Base-by-base conservation (phyloP, 1,140 invertebrate species). In the Achatina immaculata region DNA sequence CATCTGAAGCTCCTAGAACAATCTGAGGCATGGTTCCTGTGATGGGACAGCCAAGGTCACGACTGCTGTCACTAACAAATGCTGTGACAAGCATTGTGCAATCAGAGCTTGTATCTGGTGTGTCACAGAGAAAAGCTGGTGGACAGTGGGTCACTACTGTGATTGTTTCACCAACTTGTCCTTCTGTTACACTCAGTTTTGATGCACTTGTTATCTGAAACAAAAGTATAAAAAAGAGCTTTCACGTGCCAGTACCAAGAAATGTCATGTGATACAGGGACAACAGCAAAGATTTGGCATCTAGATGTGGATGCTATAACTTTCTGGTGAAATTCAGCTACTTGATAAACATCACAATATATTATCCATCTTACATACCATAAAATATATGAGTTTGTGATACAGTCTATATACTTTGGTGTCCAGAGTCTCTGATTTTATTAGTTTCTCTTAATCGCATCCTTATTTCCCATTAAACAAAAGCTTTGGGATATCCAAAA, bases 111-210 rank as follows among this genome's bases (percentile, higher is more conserved):
- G 80, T 58, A 40, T 69, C 69, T 19, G n/a, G 24, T 36, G 68
- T 36, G n/a, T 81, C 66, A 72, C 85, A 86, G 24, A 86, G 21
- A 51, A 86, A 86, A 21, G 83, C 77, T 38, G 85, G 85, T 31
- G 85, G 85, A 16, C 77, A 51, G 21, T 79, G 72, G 36, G 77
- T 65, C 21, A 55, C 66, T 11, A 81, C 68, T 19, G 34, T 43
- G 2, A 85, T 51, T 16, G 43, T 28, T 58, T 78, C 68, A 6
- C 83, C 81, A 36, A 24, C 3, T 21, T 81, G 42, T 24, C 84
- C 85, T 78, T 86, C 85, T 42, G 51, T 65, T 14, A 86, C 55
- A 16, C 43, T 62, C 42, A 86, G 58, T 7, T 43, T 48, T 28
- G 51, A 31, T 31, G 78, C 69, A 48, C 82, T 80, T 40, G 72